Percentiles rank a stretch among this genome's conserved stretches.
phyloP scores from a whole-genome alignment of 2,797 vertebrate species.

The Chaetodon trifasciatus region DNA sequence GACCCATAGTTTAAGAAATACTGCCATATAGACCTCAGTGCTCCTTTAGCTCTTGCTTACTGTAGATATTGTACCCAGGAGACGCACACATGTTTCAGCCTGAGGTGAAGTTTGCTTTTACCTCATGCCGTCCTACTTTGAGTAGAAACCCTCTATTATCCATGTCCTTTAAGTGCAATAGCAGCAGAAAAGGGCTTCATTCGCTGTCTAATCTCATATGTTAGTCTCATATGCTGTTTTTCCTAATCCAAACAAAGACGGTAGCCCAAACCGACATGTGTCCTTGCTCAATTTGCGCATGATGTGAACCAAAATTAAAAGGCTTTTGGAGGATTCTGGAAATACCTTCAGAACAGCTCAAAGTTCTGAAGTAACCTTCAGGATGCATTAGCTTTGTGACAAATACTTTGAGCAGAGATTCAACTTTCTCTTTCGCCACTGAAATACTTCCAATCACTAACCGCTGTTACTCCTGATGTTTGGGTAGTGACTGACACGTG shows the following conservation, averaged over 20 bases:
- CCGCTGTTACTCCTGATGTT: background rate
- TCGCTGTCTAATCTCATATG: slow-evolving; percentile 5
- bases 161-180: slow-evolving; percentile 8
- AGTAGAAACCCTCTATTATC: slow-evolving; percentile 21
- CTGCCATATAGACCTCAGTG: slow-evolving; percentile 50
- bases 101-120: slow-evolving; percentile 45
- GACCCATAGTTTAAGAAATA: slow-evolving; percentile 63
- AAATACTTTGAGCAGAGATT: background rate
- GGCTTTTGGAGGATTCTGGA: background rate
- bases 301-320: background rate
- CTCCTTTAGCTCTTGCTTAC: slow-evolving; percentile 43
- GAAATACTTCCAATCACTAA: background rate
- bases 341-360: background rate
- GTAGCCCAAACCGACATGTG: background rate
- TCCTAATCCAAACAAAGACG: slow-evolving; percentile 1
- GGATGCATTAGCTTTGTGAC: background rate
- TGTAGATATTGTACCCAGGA: slow-evolving; percentile 54
- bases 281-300: background rate
- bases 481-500: slow-evolving; percentile 39
- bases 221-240: background rate
- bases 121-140: slow-evolving; percentile 33
- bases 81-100: slow-evolving; percentile 52
- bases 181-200: slow-evolving; percentile 9
- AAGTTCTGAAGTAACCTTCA: background rate
- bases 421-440: background rate